Conservation (phyloP, 2,113 vertebrate species). For the Danionella cerebrum region DNA sequence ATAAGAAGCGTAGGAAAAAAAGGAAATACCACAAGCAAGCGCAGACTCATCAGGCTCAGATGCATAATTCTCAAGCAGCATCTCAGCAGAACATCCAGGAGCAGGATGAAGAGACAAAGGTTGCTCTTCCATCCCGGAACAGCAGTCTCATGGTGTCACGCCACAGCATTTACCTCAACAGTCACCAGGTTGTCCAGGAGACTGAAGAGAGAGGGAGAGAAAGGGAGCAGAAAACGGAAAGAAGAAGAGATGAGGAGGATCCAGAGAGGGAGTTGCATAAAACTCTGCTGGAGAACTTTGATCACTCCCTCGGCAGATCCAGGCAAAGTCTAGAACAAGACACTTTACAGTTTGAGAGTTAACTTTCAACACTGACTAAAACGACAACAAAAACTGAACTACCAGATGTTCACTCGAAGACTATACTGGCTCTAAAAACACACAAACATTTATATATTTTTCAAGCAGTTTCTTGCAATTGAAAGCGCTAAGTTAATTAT, state of each 20-base stretch:
- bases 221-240: conserved; percentile 17
- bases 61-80: conserved; percentile 1
- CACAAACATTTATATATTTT: too few species aligned
- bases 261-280: background rate
- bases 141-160: conserved; percentile 56
- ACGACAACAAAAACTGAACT: background rate
- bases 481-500: too few species aligned
- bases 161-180: conserved; percentile 69
- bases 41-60: conserved; percentile 29
- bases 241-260: conserved; percentile 1
- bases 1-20: conserved; percentile 54
- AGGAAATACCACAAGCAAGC: conserved; percentile 36
- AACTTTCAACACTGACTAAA: too few species aligned
- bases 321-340: conserved; percentile 15
- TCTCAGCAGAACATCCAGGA: conserved; percentile 38
- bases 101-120: conserved; percentile 37
- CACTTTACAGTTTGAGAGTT: background rate
- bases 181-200: conserved; percentile 61
- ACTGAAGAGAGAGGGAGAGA: conserved; percentile 49
- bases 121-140: conserved; percentile 47
- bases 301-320: background rate
- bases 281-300: conserved; percentile 10
- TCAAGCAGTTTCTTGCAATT: too few species aligned
- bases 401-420: too few species aligned
- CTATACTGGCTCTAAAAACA: too few species aligned